Evolutionary conservation across 64 coral and sea anemone genomes (phyloP).

Genomic region (Montipora sp.): DNA sequence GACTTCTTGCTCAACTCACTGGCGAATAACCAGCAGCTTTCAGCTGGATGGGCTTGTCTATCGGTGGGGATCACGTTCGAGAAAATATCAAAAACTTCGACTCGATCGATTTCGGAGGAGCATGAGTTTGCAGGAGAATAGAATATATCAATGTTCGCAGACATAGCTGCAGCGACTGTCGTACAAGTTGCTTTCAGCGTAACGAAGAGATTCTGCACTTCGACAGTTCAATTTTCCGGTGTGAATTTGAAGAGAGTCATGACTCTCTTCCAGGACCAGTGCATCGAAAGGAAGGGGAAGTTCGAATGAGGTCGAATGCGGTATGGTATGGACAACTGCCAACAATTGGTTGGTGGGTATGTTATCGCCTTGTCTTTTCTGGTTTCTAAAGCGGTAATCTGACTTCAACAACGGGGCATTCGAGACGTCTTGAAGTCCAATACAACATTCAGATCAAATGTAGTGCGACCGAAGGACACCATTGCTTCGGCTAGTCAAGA

Average conservation of each 20-base stretch:
- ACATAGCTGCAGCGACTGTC: conserved; percentile 14
- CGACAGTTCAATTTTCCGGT: not conserved
- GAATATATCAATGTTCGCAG: conserved; percentile 40
- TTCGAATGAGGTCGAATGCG: too few species aligned
- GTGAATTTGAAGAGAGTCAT: not conserved
- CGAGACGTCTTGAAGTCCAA: too few species aligned
- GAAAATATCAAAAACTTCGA: conserved; percentile 7
- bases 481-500: too few species aligned
- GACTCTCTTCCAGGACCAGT: not conserved
- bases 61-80: not conserved
- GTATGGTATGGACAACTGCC: not conserved
- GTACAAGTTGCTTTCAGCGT: not conserved
- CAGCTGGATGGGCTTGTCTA: conserved; percentile 10
- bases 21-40: conserved; percentile 25
- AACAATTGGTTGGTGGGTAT: too few species aligned
- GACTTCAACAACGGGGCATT: too few species aligned
- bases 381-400: too few species aligned
- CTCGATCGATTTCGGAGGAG: not conserved
- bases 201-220: not conserved
- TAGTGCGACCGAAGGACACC: too few species aligned
- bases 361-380: too few species aligned
- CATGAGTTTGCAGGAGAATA: not conserved
- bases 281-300: too few species aligned
- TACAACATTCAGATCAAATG: too few species aligned
- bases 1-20: not conserved